Evolutionary conservation across 2,888 invertebrate species (phyloP), one percentile per base, ranked within the genome.

Genomic region (Auanema sp.): DNA sequence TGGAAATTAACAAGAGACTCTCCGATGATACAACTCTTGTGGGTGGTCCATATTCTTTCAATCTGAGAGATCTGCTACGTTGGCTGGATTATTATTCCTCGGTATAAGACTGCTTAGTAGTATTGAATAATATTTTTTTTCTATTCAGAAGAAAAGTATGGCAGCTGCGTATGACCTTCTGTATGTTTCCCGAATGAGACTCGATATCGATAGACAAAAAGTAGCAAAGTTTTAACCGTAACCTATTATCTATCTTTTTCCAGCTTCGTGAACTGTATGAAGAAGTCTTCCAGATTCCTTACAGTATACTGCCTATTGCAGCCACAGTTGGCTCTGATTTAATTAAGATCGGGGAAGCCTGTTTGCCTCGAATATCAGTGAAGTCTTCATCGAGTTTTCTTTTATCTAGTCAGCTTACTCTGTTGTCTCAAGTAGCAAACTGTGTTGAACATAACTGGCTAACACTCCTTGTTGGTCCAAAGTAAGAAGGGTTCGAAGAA

Each of bases 41-140:
- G 80, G 95, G 96, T 0, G 89, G 91, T 0, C 96, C 96, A 0
- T 97, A 92, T 91, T 97, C 98, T 85, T 92, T 96, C 86, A 99
- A 99, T 86, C 87, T 99, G 53, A 88, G 98, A 78, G 98, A 99
- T 84, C 88, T 98, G 73, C 89, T 91, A 64, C 89, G 97, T 75
- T 97, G 95, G 95, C 92, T 92, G 83, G 90, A 93, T 44, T 57
- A 75, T 42, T 56, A 56, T 33, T 53, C 58, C 1, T 58, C 61
- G 55, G 71, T 71, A 49, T 60, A 44, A 14, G 10, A 14, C 11
- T 23, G 21, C 6, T 55, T 16, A n/a, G 25, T 14, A 12, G 12
- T 25, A 14, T 1, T n/a, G n/a, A n/a, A n/a, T 62, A 14, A 47
- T 44, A 8, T 58, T 63, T 21, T 49, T 24, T 14, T 33, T 52